Conservation (phyloP, 2,888 invertebrate genomes). For the Sarcophaga variegata region DNA sequence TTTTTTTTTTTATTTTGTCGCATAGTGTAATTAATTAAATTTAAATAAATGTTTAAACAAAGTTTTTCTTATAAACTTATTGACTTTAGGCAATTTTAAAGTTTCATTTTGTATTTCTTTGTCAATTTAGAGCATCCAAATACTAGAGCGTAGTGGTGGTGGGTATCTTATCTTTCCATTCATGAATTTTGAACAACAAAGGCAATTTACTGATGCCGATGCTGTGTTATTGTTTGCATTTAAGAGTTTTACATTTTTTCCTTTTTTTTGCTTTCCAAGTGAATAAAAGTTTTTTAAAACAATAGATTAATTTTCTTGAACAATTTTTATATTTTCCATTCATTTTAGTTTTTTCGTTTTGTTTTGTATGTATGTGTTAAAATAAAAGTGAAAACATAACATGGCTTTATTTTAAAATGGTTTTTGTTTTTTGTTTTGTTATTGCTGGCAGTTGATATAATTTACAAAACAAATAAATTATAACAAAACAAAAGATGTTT, state of each 20-base stretch:
- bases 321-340: not conserved
- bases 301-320: conserved; percentile 47
- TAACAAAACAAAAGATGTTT: conserved; percentile 39
- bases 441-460: conserved; percentile 56
- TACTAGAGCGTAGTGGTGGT: too few species aligned
- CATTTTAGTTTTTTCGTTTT: conserved; percentile 18
- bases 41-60: too few species aligned
- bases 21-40: too few species aligned
- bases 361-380: conserved; percentile 23
- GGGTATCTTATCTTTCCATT: not conserved
- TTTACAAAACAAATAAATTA: conserved; percentile 60
- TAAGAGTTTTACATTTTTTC: not conserved
- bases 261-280: conserved; percentile 15
- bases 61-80: too few species aligned
- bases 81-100: not conserved
- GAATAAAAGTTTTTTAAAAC: conserved; percentile 55
- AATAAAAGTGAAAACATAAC: conserved; percentile 68
- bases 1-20: too few species aligned
- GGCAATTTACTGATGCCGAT: not conserved
- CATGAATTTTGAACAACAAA: not conserved
- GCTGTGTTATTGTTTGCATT: not conserved
- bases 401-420: conserved; percentile 34
- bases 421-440: conserved; percentile 18
- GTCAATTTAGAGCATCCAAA: not conserved
- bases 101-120: not conserved